Evolutionary conservation across 2,113 vertebrate genomes (phyloP), one percentile per base, ranked within the genome.

Genomic region (Grus americana): DNA sequence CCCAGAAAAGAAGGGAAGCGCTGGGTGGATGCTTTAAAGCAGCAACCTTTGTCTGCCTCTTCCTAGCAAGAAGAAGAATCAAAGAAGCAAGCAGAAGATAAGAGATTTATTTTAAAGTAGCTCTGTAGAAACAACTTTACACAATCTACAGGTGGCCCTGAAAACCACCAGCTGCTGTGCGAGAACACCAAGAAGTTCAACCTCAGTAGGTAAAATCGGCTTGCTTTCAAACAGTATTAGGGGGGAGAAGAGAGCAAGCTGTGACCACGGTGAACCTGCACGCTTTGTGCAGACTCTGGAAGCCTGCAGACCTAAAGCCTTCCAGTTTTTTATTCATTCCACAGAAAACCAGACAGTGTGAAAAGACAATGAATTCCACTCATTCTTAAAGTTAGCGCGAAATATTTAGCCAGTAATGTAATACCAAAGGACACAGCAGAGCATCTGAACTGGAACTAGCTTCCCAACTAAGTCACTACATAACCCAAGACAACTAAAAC

Each of bases 311-410:
- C 49, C 62, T 34, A 82, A 52, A 82, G 65, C 84, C 54, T 90
- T 68, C 70, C 57, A 2, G 5, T 18, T 83, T 76, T 72, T 57
- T 23, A 47, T 55, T 93, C 16, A 36, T 55, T 63, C 63, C 79
- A 66, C 38, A 78, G 91, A 59, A 80, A 82, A 40, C 30, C 88
- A 93, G 73, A 67, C 78, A 79, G 59, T 38, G 46, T 26, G 62
- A 95, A 65, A 84, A 79, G 62, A 87, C 49, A 55, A 79, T 3
- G n/a, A 88, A 94, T 93, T 92, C 93, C 95, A 70, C 81, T 92
- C 81, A 46, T 90, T 94, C 79, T 58, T 88, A 29, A 47, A 84
- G 78, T 36, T 10, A 70, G 58, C 3, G 24, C 70, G 80, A 73
- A 94, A 90, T 91, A 82, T 72, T 95, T 68, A 76, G 81, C 52